A percentile compares a stretch with the other conserved stretches of the same genome.
These are phyloP conservation scores for Vanessa atalanta DNA, from an alignment of 1,140 invertebrate genomes.

Conservation along the genomic window DNA sequence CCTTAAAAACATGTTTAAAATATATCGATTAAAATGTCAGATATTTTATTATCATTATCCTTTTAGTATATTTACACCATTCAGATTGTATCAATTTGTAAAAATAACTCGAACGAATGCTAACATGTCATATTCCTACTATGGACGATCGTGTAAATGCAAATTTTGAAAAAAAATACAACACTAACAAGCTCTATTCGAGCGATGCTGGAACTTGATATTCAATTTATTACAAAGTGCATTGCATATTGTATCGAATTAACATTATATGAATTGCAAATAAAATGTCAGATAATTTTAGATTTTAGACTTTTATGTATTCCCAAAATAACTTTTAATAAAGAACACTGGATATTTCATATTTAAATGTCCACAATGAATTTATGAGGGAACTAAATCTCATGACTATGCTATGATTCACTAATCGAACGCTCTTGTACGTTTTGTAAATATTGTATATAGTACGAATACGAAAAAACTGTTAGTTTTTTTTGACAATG, in stretches of 20 bases:
- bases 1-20: no score
- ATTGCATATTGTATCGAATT: conserved; percentile 10
- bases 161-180: conserved; percentile 27
- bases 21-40: no score
- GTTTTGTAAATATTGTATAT: no score
- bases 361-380: no score
- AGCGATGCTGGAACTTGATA: conserved; percentile 12
- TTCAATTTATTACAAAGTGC: conserved; percentile 14
- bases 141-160: conserved; percentile 16
- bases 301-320: not conserved
- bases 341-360: not conserved
- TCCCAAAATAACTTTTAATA: not conserved
- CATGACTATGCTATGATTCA: no score
- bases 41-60: no score
- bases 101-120: not conserved
- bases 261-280: conserved; percentile 10
- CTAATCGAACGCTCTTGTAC: no score
- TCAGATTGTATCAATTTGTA: no score
- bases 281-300: not conserved
- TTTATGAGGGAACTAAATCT: no score
- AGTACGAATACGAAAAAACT: no score
- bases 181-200: conserved; percentile 30
- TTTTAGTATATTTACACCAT: no score
- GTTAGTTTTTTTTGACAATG: no score
- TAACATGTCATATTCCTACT: conserved; percentile 5